A percentile compares a stretch with the other conserved stretches of the same genome.
These are phyloP conservation scores for Amphiura filiformis DNA, from an alignment of 35 echinoderm and acorn worm genomes.

Conservation along the genomic window DNA sequence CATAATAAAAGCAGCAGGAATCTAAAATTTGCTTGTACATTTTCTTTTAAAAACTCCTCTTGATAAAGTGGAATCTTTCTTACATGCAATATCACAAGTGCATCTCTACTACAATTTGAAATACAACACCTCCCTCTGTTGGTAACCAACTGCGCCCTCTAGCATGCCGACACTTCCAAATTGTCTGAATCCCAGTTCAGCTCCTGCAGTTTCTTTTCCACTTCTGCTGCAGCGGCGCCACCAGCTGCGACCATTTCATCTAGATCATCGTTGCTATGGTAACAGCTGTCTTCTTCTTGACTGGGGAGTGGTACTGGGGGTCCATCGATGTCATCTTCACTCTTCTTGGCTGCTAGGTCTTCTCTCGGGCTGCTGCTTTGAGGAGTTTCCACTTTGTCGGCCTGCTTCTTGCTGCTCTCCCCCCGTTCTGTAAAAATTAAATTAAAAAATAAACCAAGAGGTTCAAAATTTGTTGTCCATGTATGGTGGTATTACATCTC, in stretches of 20 bases:
- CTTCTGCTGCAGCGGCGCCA: slow-evolving; percentile 35
- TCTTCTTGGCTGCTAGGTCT: not conserved
- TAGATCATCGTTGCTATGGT: slow-evolving; percentile 99
- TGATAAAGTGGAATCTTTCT: no score
- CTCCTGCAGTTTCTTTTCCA: slow-evolving; percentile 19
- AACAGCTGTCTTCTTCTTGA: slow-evolving; percentile 99
- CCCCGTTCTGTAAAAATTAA: not conserved
- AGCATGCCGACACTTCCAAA: slow-evolving; percentile 84
- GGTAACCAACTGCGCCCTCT: not conserved
- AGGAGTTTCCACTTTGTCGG: slow-evolving; percentile 9
- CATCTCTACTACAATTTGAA: no score
- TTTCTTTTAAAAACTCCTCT: no score
- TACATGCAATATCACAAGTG: no score
- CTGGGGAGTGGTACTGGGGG: slow-evolving; percentile 32
- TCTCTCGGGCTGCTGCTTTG: not conserved
- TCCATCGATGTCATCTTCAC: not conserved
- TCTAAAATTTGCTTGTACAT: no score
- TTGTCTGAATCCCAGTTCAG: slow-evolving; percentile 81
- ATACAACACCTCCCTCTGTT: no score
- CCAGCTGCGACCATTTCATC: slow-evolving; percentile 55
- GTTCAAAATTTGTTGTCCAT: no score
- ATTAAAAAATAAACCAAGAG: no score
- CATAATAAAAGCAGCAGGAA: no score
- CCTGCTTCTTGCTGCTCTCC: not conserved
- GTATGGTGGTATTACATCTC: no score